Base-by-base conservation (phyloP, 2,888 invertebrate genomes). In the Ferrisia virgata region DNA sequence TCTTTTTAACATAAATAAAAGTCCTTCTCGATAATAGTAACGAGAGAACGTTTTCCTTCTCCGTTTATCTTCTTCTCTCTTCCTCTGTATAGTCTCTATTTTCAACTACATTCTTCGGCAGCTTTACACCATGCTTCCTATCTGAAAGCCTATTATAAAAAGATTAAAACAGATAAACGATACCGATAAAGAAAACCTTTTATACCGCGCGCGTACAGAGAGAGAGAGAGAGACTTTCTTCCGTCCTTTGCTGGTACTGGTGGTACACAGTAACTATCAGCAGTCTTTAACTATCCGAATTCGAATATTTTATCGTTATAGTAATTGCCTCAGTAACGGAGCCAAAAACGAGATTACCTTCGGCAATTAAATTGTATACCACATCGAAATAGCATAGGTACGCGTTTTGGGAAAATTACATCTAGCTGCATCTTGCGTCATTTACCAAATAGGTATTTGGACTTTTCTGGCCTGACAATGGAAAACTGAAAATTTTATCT, bases 1-100 rank as follows among this genome's bases (percentile, higher is more conserved):
- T 53, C 53, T 53, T 53, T 69, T 69, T 69, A 69, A 69, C 69
- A 69, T 69, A 69, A 69, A 69, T 69, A 69, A 69, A 69, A 69
- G 53, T 53, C 31, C 31, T 69, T 69, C 69, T 33, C 69, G 31
- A 69, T 69, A 69, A 33, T 33, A n/a, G 28, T 31, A 69, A 69
- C 69, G 69, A 28, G 69, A 69, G 18, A 36, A 8, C 53, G 53
- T 40, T 69, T 69, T 69, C 31, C 69, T 18, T 69, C 64, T 15
- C 9, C 25, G 11, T 25, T 6, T 47, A 47, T 47, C 15, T 47
- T 47, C 18, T 47, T 22, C 53, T 53, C 53, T 6, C 53, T 18
- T 22, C 8, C 22, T 18, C 22, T 18, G n/a, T 3, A 15, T 6
- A 15, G 47, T 53, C 22, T 53, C 53, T 53, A 53, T 53, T 53